Evolutionary conservation across 2,113 vertebrate species (phyloP), one percentile per base, ranked within the genome.

Genomic region (Callospermophilus lateralis): DNA sequence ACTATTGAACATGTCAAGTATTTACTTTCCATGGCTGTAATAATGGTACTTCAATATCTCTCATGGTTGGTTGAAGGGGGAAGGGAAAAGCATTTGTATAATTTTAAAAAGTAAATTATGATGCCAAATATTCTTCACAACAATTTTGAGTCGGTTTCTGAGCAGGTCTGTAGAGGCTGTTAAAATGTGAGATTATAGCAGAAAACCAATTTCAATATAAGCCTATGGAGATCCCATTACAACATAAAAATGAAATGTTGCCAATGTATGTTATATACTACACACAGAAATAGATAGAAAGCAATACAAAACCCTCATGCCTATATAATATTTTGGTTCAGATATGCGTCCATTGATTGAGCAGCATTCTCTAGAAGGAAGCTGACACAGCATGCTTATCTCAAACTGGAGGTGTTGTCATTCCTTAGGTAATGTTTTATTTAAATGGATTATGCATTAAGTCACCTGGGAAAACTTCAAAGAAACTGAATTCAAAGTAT

Each of bases 181-280:
- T 98, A 97, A 97, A 97, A 90, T 96, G 61, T 51, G 53, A 97
- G 77, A 96, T 97, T 98, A 81, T 0, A 93, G 9, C 37, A 93
- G 86, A 97, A 98, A 97, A 94, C 30, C 67, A 88, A 89, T 96
- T 97, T 97, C 94, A 97, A 32, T 94, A 81, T 65, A 96, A 92
- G 93, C 96, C 93, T 95, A 85, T 94, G 92, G 95, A 97, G 96
- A 98, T 95, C 77, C 51, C 12, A 77, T 97, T 96, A 95, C 87
- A 96, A 89, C 84, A 61, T 93, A 97, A 97, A 97, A 96, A 45
- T 93, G 91, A 98, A 98, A 84, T 95, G 72, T 95, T 98, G 73
- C 67, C 80, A 93, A 42, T 96, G 89, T 89, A 20, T 93, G 72
- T 92, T 97, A 83, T 73, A 76, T 39, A 97, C 77, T 61, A 78